A percentile compares a stretch with the other conserved stretches of the same genome.
phyloP scores from a whole-genome alignment of 2,888 invertebrate genomes.

The Zhengitettix transpicula region DNA sequence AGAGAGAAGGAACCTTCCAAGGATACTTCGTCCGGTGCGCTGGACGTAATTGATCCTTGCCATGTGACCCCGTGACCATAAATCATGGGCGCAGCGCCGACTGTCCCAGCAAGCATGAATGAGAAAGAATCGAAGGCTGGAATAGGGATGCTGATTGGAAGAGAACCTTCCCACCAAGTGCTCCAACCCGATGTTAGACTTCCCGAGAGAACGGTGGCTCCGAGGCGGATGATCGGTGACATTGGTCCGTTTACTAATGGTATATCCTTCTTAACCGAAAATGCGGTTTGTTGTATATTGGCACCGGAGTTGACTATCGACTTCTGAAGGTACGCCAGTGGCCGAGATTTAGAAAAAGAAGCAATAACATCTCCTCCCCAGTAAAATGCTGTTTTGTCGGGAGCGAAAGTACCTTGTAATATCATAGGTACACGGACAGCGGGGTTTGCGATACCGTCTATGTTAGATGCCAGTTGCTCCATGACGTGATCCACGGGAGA shows the following conservation, averaged over 20 bases:
- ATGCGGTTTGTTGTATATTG: neutral
- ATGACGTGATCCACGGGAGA: neutral
- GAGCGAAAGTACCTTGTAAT: constrained; percentile 8
- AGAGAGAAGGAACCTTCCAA: constrained; percentile 1
- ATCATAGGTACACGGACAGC: constrained; percentile 4
- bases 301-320: neutral
- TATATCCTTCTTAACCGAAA: neutral
- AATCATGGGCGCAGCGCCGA: neutral
- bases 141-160: constrained; percentile 6
- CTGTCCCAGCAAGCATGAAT: neutral
- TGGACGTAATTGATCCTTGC: neutral
- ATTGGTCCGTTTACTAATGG: neutral
- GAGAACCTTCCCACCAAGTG: constrained; percentile 1
- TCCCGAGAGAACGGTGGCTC: neutral
- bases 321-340: neutral
- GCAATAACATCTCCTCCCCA: constrained; percentile 9
- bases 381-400: constrained; percentile 5
- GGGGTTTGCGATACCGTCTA: neutral
- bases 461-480: neutral
- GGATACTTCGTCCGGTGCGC: neutral
- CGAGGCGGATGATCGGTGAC: neutral
- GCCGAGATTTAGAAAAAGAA: neutral
- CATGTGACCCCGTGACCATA: constrained; percentile 4
- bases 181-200: neutral
- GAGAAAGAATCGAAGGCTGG: constrained; percentile 3